Evolutionary conservation across 2,113 vertebrate species (phyloP), one percentile per base, ranked within the genome.

Genomic region (Psammodynastes pulverulentus): DNA sequence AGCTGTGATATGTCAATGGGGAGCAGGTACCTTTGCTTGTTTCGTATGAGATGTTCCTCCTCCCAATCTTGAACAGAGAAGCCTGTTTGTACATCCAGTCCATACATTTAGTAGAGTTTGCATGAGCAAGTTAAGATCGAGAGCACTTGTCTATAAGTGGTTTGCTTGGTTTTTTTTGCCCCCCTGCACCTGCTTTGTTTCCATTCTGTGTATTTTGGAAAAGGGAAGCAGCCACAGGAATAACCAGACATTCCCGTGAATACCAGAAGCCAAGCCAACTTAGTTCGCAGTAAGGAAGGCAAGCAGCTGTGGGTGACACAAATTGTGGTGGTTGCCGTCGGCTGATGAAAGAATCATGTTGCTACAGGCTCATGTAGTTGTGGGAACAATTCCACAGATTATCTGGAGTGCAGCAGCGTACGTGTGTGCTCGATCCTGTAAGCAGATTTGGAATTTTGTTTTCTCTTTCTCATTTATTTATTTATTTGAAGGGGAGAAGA

Each of bases 21-120:
- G 34, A 39, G 26, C 54, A 86, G 45, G 10, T 29, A 3, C 52
- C 85, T 43, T 56, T 19, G 24, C 8, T 39, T 0, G 1, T 39
- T 62, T n/a, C 29, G 0, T 48, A 39, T 0, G 0, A 89, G 45
- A 29, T 86, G 12, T 86, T 86, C 24, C 89, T n/a, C 84, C 86
- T 19, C 0, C 5, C 0, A 72, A 5, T 9, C 48, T 86, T 49
- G 9, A 4, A 2, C 39, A 62, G 17, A 34, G 39, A 26, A 54
- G 48, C 7, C 1, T 0, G 56, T 24, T 48, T 23, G 5, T 29
- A 43, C 84, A 46, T 85, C 46, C 23, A 46, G 29, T 51, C 8
- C 86, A 5, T 0, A 0, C 29, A 6, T 0, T 2, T 39, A 62
- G n/a, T 48, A 48, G 62, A 1, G 17, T 1, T 51, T 93, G 21